Percentiles rank a stretch among this genome's conserved stretches.
These are phyloP conservation scores for Lasioglossum pauxillum DNA, from an alignment of 2,888 invertebrate genomes.

Conservation along the genomic window DNA sequence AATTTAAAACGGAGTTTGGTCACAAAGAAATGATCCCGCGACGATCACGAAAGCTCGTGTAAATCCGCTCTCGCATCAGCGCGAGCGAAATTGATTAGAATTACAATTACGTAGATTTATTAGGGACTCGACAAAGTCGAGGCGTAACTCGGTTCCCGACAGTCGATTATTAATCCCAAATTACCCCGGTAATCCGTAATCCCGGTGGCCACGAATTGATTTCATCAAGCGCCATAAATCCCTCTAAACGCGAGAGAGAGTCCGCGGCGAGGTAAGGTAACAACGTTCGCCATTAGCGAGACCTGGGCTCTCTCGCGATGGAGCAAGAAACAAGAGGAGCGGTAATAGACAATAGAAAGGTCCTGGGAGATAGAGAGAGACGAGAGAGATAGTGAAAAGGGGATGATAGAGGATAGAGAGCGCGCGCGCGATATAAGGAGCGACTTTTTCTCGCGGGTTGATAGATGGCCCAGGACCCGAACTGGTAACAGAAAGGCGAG, in stretches of 20 bases:
- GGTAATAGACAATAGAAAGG: slow-evolving; percentile 57
- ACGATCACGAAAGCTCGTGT: background rate
- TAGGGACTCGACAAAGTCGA: background rate
- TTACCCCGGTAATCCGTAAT: slow-evolving; percentile 8
- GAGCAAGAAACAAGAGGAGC: slow-evolving; percentile 37
- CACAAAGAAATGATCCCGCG: background rate
- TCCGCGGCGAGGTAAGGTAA: slow-evolving; percentile 18
- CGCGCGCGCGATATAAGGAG: slow-evolving; percentile 66
- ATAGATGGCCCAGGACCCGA: slow-evolving; percentile 72
- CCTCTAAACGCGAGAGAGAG: background rate
- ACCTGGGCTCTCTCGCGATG: background rate
- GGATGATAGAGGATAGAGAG: slow-evolving; percentile 26
- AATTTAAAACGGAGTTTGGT: background rate
- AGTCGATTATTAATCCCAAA: slow-evolving; percentile 1
- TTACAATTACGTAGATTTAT: slow-evolving; percentile 5
- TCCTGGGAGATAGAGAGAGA: slow-evolving; percentile 1
- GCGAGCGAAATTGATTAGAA: background rate
- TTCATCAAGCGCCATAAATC: slow-evolving; percentile 14
- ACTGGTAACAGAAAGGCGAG: slow-evolving; percentile 70
- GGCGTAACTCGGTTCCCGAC: background rate
- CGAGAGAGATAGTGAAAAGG: slow-evolving; percentile 2
- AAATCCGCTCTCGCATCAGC: background rate
- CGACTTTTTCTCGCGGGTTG: slow-evolving; percentile 67
- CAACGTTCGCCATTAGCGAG: background rate
- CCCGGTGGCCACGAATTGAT: background rate